Conservation (phyloP, 2,113 vertebrate genomes). For the Aegypius monachus region DNA sequence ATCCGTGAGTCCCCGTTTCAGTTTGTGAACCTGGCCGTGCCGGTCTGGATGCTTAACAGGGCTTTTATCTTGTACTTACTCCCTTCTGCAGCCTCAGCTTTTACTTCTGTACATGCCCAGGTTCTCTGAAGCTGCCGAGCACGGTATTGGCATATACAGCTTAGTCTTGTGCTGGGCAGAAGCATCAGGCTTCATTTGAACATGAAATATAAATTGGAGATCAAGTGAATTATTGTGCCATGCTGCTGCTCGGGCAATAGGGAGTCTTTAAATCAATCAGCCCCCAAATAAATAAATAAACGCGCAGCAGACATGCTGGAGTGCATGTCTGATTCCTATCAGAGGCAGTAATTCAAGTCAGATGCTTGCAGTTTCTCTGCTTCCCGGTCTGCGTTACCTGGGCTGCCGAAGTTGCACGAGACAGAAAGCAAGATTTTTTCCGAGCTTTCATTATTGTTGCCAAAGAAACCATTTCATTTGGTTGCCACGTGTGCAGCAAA, state of each 20-base stretch:
- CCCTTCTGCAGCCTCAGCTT: neutral
- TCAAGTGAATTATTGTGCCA: conserved; percentile 56
- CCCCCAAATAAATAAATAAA: conserved; percentile 61
- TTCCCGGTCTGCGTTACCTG: neutral
- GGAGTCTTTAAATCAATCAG: conserved; percentile 65
- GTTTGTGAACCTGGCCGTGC: neutral
- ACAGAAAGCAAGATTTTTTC: neutral
- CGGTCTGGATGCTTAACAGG: neutral
- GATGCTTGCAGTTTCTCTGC: conserved; percentile 2
- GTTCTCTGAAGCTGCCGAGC: neutral
- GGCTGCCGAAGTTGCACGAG: neutral
- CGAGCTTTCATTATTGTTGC: conserved; percentile 40
- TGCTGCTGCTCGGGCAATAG: conserved; percentile 30
- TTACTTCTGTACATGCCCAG: neutral
- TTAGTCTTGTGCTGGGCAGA: neutral
- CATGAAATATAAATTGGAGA: conserved; percentile 53
- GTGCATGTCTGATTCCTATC: conserved; percentile 57
- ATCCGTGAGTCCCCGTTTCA: rapidly evolving
- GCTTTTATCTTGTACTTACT: neutral
- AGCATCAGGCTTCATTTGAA: neutral
- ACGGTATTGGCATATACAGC: neutral
- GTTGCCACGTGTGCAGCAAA: conserved; percentile 9
- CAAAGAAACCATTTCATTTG: conserved; percentile 56
- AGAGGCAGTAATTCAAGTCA: conserved; percentile 49
- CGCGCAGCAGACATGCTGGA: conserved; percentile 29